Evolutionary conservation across 2,797 vertebrate species (phyloP).

Genomic region (Mus caroli): DNA sequence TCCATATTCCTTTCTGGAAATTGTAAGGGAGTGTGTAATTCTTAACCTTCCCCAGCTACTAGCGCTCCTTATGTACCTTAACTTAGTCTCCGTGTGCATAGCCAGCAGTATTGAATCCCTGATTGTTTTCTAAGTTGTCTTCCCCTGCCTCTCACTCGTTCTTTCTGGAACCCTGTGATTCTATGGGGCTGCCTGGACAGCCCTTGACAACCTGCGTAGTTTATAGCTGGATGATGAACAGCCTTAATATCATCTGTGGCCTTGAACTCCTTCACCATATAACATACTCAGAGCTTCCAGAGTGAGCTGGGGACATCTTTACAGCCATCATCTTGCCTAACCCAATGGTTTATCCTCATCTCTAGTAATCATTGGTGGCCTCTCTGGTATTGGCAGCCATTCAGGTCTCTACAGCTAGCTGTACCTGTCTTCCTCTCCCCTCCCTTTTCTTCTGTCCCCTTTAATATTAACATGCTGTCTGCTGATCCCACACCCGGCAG

Average conservation of each 20-base stretch:
- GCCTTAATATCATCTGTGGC: neutral
- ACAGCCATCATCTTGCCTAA: neutral
- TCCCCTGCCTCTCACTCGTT: neutral
- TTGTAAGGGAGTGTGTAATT: neutral
- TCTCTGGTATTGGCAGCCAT: neutral
- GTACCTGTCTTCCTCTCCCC: neutral
- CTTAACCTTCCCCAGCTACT: neutral
- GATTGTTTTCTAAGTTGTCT: neutral
- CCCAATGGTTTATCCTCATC: neutral
- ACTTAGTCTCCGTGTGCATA: neutral
- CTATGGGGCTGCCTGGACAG: neutral
- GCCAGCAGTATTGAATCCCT: neutral
- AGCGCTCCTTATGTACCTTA: neutral
- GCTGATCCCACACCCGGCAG: neutral
- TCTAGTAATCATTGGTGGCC: neutral
- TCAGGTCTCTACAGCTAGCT: neutral
- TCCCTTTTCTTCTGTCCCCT: conserved; percentile 1
- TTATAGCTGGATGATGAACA: neutral
- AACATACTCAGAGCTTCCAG: neutral
- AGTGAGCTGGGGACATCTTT: neutral
- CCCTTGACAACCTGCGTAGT: neutral
- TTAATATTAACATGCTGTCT: neutral
- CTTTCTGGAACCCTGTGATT: neutral
- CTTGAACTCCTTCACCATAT: neutral
- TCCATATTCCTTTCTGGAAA: neutral